Evolutionary conservation across 2,888 invertebrate species (phyloP).

Genomic region (Drosophila subsilvestris): DNA sequence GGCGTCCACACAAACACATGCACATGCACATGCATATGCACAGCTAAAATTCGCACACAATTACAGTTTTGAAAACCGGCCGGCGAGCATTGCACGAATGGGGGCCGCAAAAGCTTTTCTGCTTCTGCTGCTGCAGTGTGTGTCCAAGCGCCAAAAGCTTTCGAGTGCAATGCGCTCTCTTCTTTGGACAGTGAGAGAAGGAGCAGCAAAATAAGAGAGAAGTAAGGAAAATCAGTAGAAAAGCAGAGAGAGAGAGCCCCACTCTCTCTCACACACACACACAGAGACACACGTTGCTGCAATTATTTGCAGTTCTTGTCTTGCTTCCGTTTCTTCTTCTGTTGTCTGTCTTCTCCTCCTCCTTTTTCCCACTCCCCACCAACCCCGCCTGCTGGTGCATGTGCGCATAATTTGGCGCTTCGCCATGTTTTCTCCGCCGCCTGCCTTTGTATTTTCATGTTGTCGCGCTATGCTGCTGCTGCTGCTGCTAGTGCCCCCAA

Average conservation of each 20-base stretch:
- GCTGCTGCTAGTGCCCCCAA: slow-evolving; percentile 18
- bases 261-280: not conserved
- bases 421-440: slow-evolving; percentile 74
- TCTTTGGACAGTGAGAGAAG: slow-evolving; percentile 11
- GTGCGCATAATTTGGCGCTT: slow-evolving; percentile 82
- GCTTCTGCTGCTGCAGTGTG: slow-evolving; percentile 42
- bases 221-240: slow-evolving; percentile 9
- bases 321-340: slow-evolving; percentile 66
- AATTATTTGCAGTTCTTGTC: slow-evolving; percentile 76
- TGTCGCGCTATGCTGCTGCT: slow-evolving; percentile 16
- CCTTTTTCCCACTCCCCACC: slow-evolving; percentile 4
- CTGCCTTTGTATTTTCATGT: slow-evolving; percentile 29
- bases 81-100: slow-evolving; percentile 60
- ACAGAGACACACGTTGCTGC: slow-evolving; percentile 54
- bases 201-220: slow-evolving; percentile 7
- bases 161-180: slow-evolving; percentile 58
- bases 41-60: slow-evolving; percentile 17
- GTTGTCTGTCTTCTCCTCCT: slow-evolving; percentile 45
- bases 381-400: slow-evolving; percentile 46
- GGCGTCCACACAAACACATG: slow-evolving; percentile 62
- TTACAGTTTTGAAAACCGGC: slow-evolving; percentile 65
- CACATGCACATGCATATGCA: slow-evolving; percentile 34
- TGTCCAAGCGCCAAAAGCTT: slow-evolving; percentile 55
- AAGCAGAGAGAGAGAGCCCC: slow-evolving; percentile 1
- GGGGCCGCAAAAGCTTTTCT: slow-evolving; percentile 57